phyloP scores from a whole-genome alignment of 1,140 invertebrate species.

The Heliconius himera region DNA sequence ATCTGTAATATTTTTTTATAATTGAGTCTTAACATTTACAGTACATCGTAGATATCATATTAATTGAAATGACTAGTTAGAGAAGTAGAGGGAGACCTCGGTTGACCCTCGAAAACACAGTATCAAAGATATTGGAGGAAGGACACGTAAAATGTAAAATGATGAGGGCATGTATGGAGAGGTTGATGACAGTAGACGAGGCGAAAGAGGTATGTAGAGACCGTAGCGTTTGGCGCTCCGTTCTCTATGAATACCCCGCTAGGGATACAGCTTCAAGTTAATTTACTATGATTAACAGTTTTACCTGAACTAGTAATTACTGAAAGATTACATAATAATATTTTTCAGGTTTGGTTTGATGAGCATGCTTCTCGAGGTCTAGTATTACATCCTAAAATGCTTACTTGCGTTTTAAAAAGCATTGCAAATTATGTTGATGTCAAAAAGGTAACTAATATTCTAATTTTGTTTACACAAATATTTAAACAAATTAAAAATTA shows the following conservation, averaged over 20 bases:
- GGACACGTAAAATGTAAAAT: too few relatives aligned
- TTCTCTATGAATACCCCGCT: too few relatives aligned
- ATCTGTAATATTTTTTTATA: not conserved
- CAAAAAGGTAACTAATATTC: slow-evolving; percentile 57
- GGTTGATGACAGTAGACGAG: too few relatives aligned
- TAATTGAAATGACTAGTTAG: not conserved
- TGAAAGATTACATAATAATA: not conserved
- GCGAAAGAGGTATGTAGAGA: too few relatives aligned
- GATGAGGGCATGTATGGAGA: too few relatives aligned
- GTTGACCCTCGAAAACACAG: too few relatives aligned
- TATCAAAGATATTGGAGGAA: too few relatives aligned
- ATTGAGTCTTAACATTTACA: not conserved
- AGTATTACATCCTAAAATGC: slow-evolving; percentile 70
- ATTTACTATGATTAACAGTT: too few relatives aligned
- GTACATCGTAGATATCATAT: not conserved
- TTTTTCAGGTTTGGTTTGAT: slow-evolving; percentile 81
- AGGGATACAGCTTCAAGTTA: too few relatives aligned
- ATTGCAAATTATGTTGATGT: slow-evolving; percentile 69
- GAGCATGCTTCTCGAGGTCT: slow-evolving; percentile 79
- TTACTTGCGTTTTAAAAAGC: slow-evolving; percentile 73
- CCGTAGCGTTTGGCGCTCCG: too few relatives aligned
- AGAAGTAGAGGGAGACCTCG: too few relatives aligned
- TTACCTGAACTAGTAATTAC: too few relatives aligned
- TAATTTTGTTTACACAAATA: not conserved
- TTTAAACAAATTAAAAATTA: not conserved